A percentile compares a stretch with the other conserved stretches of the same genome.
Evolutionary conservation across 2,113 vertebrate genomes (phyloP).

Genomic region (Orycteropus afer): DNA sequence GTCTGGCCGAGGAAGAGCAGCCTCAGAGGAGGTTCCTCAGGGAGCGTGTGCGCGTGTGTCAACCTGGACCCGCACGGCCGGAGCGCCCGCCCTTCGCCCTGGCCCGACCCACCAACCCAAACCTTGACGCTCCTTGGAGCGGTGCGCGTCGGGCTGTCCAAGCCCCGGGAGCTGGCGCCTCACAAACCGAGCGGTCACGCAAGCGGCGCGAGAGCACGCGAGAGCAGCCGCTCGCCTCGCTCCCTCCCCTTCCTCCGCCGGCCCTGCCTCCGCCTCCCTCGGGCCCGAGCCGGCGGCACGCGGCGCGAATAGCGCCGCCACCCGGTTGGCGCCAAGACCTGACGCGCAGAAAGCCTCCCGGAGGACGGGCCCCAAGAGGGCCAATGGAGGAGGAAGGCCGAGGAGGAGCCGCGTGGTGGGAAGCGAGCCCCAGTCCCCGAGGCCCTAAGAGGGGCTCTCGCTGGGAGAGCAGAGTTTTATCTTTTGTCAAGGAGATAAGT

Average conservation of each 20-base stretch:
- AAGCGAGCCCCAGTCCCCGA: not conserved
- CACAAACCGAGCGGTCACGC: slow-evolving; percentile 59
- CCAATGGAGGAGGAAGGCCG: not conserved
- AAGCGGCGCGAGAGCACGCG: slow-evolving; percentile 77
- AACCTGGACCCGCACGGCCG: slow-evolving; percentile 42
- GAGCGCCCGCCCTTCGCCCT: slow-evolving; percentile 1
- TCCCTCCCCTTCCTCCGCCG: slow-evolving; percentile 70
- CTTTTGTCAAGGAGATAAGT: not conserved
- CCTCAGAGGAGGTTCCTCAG: slow-evolving; percentile 56
- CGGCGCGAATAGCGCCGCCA: slow-evolving; percentile 84
- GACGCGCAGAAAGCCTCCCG: not conserved
- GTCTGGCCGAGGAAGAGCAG: slow-evolving; percentile 81
- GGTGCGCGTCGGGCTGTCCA: slow-evolving; percentile 55
- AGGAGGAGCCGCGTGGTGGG: slow-evolving; percentile 61
- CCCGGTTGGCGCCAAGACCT: slow-evolving; percentile 82
- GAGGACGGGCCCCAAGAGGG: not conserved
- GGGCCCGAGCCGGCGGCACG: slow-evolving; percentile 51
- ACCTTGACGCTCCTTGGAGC: slow-evolving; percentile 47
- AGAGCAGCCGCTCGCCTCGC: slow-evolving; percentile 69
- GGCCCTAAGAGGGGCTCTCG: not conserved
- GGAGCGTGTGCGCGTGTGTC: slow-evolving; percentile 44
- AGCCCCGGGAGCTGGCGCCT: slow-evolving; percentile 18
- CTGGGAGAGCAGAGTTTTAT: not conserved
- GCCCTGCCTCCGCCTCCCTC: slow-evolving; percentile 69
- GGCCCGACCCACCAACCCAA: not conserved